These are phyloP conservation scores for Adrianichthys oophorus DNA, from an alignment of 2,797 vertebrate genomes.

Conservation along the genomic window DNA sequence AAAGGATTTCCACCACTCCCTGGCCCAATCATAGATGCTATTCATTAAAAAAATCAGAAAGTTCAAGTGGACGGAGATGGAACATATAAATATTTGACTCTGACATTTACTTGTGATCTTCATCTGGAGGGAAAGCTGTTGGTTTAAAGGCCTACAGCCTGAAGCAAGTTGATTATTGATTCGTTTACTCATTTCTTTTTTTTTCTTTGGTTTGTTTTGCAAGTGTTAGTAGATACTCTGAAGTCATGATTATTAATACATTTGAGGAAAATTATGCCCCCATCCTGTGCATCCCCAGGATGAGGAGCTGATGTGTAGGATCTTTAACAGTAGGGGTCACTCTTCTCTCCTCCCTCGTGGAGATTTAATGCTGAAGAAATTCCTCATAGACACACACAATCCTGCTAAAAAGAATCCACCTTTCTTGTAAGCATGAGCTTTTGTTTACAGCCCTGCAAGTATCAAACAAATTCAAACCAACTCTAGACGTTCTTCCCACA, in stretches of 20 bases:
- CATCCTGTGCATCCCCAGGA: slow-evolving; percentile 3
- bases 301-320: slow-evolving; percentile 29
- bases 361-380: slow-evolving; percentile 24
- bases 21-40: slow-evolving; percentile 65
- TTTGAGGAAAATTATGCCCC: neutral
- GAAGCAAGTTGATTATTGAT: slow-evolving; percentile 11
- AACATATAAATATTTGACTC: slow-evolving; percentile 59
- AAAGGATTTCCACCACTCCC: slow-evolving; percentile 71
- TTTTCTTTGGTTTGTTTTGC: neutral
- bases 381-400: slow-evolving; percentile 1
- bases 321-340: slow-evolving; percentile 79
- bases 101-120: slow-evolving; percentile 59
- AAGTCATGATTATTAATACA: neutral
- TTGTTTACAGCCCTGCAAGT: slow-evolving; percentile 20
- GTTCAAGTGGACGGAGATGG: slow-evolving; percentile 64
- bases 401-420: slow-evolving; percentile 23
- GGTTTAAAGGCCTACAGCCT: slow-evolving; percentile 38
- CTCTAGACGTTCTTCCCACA: slow-evolving; percentile 12
- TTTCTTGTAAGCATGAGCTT: slow-evolving; percentile 20
- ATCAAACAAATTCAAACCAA: slow-evolving; percentile 21
- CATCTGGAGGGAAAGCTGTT: slow-evolving; percentile 35
- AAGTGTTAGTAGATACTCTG: slow-evolving; percentile 9
- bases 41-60: slow-evolving; percentile 43
- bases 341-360: slow-evolving; percentile 69
- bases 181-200: neutral